phyloP scores from a whole-genome alignment of 2,113 vertebrate species.

The Tautogolabrus adspersus region DNA sequence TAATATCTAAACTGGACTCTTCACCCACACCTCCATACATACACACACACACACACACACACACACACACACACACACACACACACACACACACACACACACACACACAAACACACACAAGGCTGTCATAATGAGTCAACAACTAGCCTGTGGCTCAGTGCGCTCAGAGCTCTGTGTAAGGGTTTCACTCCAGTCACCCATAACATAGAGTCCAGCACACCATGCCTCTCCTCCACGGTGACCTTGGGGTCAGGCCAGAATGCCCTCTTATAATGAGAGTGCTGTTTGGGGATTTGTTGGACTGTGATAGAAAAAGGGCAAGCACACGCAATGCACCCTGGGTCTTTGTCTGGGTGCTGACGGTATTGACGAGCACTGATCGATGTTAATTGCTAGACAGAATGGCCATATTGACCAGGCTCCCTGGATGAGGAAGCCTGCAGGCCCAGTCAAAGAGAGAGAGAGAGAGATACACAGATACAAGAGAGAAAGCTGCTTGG shows the following conservation, averaged over 20 bases:
- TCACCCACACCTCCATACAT: conserved; percentile 24
- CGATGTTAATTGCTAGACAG: conserved; percentile 87
- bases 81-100: conserved; percentile 27
- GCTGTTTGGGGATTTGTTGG: conserved; percentile 81
- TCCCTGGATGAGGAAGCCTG: conserved; percentile 75
- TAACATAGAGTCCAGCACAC: conserved; percentile 65
- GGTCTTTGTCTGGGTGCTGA: conserved; percentile 84
- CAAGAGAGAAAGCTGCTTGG: conserved; percentile 37
- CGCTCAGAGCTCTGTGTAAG: conserved; percentile 25
- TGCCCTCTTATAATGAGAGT: conserved; percentile 82
- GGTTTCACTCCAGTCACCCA: conserved; percentile 70
- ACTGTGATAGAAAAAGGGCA: conserved; percentile 79
- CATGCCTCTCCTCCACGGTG: conserved; percentile 57
- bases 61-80: conserved; percentile 20
- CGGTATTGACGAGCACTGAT: conserved; percentile 84
- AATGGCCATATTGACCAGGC: conserved; percentile 85
- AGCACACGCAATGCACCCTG: conserved; percentile 79
- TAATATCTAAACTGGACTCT: conserved; percentile 53
- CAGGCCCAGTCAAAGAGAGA: conserved; percentile 70
- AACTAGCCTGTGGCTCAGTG: conserved; percentile 48
- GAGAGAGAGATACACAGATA: conserved; percentile 33
- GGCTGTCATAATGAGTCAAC: conserved; percentile 59
- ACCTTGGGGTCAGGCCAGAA: conserved; percentile 81
- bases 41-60: conserved; percentile 21
- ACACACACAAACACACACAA: conserved; percentile 27